Evolutionary conservation across 2,797 vertebrate species (phyloP).

Genomic region (Eutrigla gurnardus): DNA sequence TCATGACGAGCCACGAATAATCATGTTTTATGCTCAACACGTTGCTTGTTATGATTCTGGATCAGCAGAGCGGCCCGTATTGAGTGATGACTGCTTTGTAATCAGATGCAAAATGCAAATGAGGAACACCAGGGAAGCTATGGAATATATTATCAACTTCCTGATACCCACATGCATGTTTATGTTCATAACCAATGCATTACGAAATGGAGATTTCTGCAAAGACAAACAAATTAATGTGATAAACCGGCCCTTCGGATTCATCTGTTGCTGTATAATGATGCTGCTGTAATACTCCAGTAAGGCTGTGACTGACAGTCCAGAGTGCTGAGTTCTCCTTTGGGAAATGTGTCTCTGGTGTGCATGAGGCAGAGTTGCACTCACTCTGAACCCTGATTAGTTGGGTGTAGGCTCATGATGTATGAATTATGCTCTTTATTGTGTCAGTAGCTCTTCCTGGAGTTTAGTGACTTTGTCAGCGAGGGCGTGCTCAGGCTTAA

Average conservation of each 20-base stretch:
- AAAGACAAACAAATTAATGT: constrained; percentile 52
- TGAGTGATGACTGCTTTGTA: constrained; percentile 69
- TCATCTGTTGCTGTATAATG: constrained; percentile 31
- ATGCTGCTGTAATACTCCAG: constrained; percentile 40
- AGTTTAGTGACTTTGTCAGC: constrained; percentile 53
- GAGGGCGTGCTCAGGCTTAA: constrained; percentile 5
- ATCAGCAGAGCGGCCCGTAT: constrained; percentile 60
- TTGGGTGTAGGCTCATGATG: constrained; percentile 59
- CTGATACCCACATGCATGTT: constrained; percentile 22
- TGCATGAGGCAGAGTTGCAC: constrained; percentile 60
- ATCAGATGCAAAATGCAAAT: constrained; percentile 78
- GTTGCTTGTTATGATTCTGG: constrained; percentile 70
- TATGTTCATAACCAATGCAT: constrained; percentile 30
- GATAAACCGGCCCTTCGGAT: constrained; percentile 37
- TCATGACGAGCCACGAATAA: constrained; percentile 64
- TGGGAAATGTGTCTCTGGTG: constrained; percentile 69
- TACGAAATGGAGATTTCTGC: constrained; percentile 20
- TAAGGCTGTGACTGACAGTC: constrained; percentile 64
- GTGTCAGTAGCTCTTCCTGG: constrained; percentile 58
- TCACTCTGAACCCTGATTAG: constrained; percentile 78
- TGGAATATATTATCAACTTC: constrained; percentile 55
- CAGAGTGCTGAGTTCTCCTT: constrained; percentile 48
- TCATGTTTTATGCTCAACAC: constrained; percentile 64
- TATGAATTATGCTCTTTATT: constrained; percentile 82
- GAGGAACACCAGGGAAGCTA: constrained; percentile 32